Percentiles rank a stretch among this genome's conserved stretches.
Evolutionary conservation across 2,113 vertebrate species (phyloP).

Genomic region (Tricholaema leucomelas): DNA sequence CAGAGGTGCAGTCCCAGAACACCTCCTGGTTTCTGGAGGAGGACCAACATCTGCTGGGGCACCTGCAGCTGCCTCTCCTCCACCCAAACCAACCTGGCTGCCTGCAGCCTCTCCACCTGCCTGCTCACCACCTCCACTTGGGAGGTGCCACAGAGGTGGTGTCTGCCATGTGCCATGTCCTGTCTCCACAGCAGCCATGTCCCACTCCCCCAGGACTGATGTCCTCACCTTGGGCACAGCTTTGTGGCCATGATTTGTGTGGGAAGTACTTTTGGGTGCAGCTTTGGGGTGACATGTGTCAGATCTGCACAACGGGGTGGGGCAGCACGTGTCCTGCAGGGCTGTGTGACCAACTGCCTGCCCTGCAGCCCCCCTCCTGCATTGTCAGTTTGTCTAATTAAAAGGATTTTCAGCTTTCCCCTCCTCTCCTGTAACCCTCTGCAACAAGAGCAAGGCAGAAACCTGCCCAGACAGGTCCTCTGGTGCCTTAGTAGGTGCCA

Average conservation of each 20-base stretch:
- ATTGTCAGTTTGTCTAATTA: neutral
- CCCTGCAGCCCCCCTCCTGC: neutral
- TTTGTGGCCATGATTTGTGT: neutral
- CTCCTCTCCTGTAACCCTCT: neutral
- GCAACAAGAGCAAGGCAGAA: rapidly evolving
- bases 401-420: neutral
- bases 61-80: neutral
- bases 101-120: neutral
- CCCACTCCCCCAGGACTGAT: neutral
- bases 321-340: neutral
- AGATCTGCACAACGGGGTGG: neutral
- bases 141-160: rapidly evolving
- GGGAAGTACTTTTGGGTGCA: neutral
- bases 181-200: neutral
- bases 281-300: rapidly evolving
- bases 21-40: neutral
- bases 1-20: rapidly evolving
- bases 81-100: neutral
- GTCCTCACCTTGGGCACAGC: neutral
- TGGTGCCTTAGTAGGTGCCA: rapidly evolving
- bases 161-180: neutral
- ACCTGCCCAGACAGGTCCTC: neutral
- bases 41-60: rapidly evolving
- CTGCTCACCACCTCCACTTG: neutral
- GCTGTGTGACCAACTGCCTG: neutral